Percentiles rank a stretch among this genome's conserved stretches.
Conservation (phyloP, 2,888 invertebrate genomes). For the Baronia brevicornis region DNA sequence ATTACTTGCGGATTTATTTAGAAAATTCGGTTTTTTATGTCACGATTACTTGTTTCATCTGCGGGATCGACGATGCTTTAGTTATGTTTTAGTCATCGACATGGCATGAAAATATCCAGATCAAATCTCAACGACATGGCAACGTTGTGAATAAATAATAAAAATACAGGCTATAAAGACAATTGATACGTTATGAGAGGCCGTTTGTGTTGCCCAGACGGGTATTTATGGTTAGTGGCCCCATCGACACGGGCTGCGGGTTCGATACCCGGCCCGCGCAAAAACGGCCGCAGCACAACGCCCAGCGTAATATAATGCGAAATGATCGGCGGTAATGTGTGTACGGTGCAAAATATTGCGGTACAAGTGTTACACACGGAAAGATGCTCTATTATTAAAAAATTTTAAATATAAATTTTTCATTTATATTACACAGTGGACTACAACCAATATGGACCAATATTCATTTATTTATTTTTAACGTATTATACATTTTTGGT, state of each 20-base stretch:
- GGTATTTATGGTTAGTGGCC: slow-evolving; percentile 54
- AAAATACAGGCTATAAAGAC: slow-evolving; percentile 58
- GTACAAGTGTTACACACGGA: slow-evolving; percentile 20
- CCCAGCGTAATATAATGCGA: slow-evolving; percentile 55
- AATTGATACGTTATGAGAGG: slow-evolving; percentile 66
- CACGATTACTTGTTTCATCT: too few relatives aligned
- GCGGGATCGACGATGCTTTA: too few relatives aligned
- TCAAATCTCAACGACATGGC: slow-evolving; percentile 43
- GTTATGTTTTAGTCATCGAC: too few relatives aligned
- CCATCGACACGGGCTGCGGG: slow-evolving; percentile 44
- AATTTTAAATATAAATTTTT: slow-evolving; percentile 11
- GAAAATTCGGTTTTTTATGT: too few relatives aligned
- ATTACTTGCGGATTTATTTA: too few relatives aligned
- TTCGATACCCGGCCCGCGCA: slow-evolving; percentile 44
- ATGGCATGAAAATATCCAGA: slow-evolving; percentile 32
- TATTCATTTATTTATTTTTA: too few relatives aligned
- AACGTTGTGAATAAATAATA: slow-evolving; percentile 54
- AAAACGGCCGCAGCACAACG: slow-evolving; percentile 39
- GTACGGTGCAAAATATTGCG: slow-evolving; percentile 57
- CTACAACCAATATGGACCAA: too few relatives aligned
- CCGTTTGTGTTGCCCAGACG: slow-evolving; percentile 34
- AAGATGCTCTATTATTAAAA: slow-evolving; percentile 30
- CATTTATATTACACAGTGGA: too few relatives aligned
- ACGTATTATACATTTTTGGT: too few relatives aligned
- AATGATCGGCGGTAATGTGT: slow-evolving; percentile 65